A percentile compares a stretch with the other conserved stretches of the same genome.
phyloP scores from a whole-genome alignment of 2,797 vertebrate species.

The Microctenopoma stevenorrisi region DNA sequence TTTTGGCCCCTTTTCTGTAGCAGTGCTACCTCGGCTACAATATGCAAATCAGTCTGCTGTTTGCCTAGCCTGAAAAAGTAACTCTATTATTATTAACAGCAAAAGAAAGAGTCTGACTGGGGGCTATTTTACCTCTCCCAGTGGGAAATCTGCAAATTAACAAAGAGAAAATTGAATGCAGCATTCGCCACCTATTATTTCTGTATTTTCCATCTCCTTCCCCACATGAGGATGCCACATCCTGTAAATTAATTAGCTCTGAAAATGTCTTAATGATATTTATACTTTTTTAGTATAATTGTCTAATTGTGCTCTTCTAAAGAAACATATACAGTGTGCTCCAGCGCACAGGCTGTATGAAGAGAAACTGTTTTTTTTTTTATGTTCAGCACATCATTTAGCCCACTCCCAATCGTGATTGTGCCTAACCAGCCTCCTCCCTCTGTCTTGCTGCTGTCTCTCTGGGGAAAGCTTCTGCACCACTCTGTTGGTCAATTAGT shows the following conservation, averaged over 20 bases:
- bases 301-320: slow-evolving; percentile 78
- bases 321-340: slow-evolving; percentile 72
- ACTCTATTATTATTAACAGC: slow-evolving; percentile 82
- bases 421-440: slow-evolving; percentile 78
- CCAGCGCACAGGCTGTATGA: slow-evolving; percentile 72
- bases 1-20: slow-evolving; percentile 62
- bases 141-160: slow-evolving; percentile 77
- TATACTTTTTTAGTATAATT: slow-evolving; percentile 81
- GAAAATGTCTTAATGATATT: slow-evolving; percentile 85
- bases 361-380: slow-evolving; percentile 61
- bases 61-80: slow-evolving; percentile 82
- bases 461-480: slow-evolving; percentile 75
- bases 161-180: slow-evolving; percentile 76
- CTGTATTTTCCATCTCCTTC: slow-evolving; percentile 64
- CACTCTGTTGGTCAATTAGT: slow-evolving; percentile 79
- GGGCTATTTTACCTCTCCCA: slow-evolving; percentile 85
- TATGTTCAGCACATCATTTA: slow-evolving; percentile 81
- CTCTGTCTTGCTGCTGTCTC: slow-evolving; percentile 59
- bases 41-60: slow-evolving; percentile 80
- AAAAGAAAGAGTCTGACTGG: slow-evolving; percentile 79
- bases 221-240: slow-evolving; percentile 69
- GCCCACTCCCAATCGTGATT: slow-evolving; percentile 70
- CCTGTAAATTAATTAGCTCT: slow-evolving; percentile 84
- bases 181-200: slow-evolving; percentile 65
- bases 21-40: slow-evolving; percentile 51